Conservation (phyloP, 2,888 invertebrate genomes). For the Lydus trimaculatus region DNA sequence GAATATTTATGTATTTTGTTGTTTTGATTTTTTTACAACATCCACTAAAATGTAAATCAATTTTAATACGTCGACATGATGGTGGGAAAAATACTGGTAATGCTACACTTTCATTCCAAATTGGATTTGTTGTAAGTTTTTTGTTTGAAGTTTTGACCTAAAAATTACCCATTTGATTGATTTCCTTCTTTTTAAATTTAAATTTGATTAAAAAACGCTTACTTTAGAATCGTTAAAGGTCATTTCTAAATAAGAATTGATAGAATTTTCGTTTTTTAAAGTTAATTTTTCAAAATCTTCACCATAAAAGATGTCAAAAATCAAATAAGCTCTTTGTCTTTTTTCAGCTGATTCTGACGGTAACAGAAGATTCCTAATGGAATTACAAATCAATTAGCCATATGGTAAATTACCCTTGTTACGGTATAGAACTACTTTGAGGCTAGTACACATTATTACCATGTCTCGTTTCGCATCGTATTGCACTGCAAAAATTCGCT, state of each 20-base stretch:
- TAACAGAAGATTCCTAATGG: conserved; percentile 70
- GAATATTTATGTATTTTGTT: conserved; percentile 66
- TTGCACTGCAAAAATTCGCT: no score
- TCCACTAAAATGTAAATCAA: conserved; percentile 67
- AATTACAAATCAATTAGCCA: conserved; percentile 18
- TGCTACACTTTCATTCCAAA: conserved; percentile 79
- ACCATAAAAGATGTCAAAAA: conserved; percentile 66
- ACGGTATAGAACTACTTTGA: no score
- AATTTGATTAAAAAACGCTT: conserved; percentile 24
- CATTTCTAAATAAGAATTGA: conserved; percentile 64
- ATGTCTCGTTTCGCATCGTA: no score
- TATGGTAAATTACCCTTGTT: no score
- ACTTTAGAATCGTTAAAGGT: conserved; percentile 71
- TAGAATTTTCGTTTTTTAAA: conserved; percentile 57
- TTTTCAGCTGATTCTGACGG: conserved; percentile 64
- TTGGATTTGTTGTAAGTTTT: conserved; percentile 69
- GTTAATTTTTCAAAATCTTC: conserved; percentile 52
- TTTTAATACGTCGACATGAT: conserved; percentile 73
- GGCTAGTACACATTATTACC: no score
- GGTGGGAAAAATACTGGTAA: conserved; percentile 86
- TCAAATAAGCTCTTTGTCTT: conserved; percentile 64
- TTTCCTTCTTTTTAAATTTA: not conserved
- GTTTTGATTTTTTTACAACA: conserved; percentile 56
- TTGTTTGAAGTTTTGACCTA: conserved; percentile 68
- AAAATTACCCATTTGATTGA: conserved; percentile 16